These are phyloP conservation scores for Phthorimaea operculella DNA, from an alignment of 1,140 invertebrate species.

Conservation along the genomic window DNA sequence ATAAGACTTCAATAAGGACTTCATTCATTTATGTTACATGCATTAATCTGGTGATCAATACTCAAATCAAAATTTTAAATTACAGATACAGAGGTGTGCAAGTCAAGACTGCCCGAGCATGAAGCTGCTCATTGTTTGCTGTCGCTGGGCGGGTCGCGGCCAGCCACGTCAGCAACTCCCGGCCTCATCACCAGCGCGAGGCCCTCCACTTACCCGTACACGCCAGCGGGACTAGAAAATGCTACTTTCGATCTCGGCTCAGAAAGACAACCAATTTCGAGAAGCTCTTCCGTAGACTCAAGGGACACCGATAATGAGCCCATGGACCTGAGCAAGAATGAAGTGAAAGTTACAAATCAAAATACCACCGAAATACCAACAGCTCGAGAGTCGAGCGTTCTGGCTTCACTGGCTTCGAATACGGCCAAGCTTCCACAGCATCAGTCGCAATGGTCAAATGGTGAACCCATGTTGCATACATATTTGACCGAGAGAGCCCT, in stretches of 20 bases:
- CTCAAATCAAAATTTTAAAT: conserved; percentile 10
- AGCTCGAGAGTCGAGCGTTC: conserved; percentile 71
- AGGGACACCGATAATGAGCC: conserved; percentile 62
- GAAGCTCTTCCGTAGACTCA: conserved; percentile 28
- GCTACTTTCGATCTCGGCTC: conserved; percentile 32
- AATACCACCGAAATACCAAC: conserved; percentile 69
- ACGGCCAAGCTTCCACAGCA: conserved; percentile 71
- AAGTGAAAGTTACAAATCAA: conserved; percentile 30
- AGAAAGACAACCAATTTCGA: conserved; percentile 34
- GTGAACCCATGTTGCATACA: conserved; percentile 75
- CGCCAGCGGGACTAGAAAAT: conserved; percentile 50
- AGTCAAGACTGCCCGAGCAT: conserved; percentile 78
- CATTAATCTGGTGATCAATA: too few relatives aligned
- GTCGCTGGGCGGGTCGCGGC: conserved; percentile 71
- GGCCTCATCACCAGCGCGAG: conserved; percentile 68
- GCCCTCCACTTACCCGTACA: conserved; percentile 74
- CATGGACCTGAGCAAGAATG: conserved; percentile 70
- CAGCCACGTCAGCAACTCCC: conserved; percentile 59
- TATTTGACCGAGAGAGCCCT: conserved; percentile 82
- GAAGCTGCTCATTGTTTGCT: conserved; percentile 89
- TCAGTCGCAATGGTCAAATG: conserved; percentile 67
- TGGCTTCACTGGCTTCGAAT: conserved; percentile 74
- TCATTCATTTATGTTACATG: too few relatives aligned
- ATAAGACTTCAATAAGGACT: too few relatives aligned
- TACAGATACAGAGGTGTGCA: conserved; percentile 70